A percentile compares a stretch with the other conserved stretches of the same genome.
Evolutionary conservation across 2,113 vertebrate species (phyloP).

Genomic region (Thinocorus orbignyianus): DNA sequence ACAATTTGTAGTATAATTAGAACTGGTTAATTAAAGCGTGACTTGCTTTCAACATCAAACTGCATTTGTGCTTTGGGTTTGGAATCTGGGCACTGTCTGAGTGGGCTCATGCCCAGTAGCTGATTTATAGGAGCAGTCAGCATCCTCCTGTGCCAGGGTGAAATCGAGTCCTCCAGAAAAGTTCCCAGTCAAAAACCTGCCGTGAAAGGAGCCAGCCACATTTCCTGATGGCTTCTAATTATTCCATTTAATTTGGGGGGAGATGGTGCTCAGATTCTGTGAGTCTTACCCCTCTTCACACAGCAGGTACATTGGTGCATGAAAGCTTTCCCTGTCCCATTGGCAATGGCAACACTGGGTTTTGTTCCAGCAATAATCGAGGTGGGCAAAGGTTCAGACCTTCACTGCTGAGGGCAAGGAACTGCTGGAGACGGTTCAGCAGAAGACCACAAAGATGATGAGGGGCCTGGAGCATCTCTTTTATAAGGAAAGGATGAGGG

Average conservation of each 20-base stretch:
- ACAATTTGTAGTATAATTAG: neutral
- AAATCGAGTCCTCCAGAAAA: neutral
- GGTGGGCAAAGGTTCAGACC: neutral
- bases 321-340: neutral
- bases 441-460: too few species aligned
- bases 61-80: neutral
- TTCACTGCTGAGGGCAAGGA: neutral
- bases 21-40: neutral
- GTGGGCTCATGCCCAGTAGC: neutral
- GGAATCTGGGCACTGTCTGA: neutral
- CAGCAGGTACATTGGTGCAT: fast-evolving
- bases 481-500: too few species aligned
- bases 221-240: neutral
- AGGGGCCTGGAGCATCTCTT: too few species aligned
- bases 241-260: neutral
- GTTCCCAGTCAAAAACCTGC: neutral
- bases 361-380: neutral
- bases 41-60: neutral
- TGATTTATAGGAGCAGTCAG: neutral
- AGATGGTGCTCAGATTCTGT: fast-evolving
- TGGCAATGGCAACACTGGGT: fast-evolving
- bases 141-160: neutral
- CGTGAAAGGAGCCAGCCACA: fast-evolving
- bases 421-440: too few species aligned
- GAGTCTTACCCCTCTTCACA: neutral